A percentile compares a stretch with the other conserved stretches of the same genome.
Conservation (phyloP, 2,797 vertebrate genomes). For the Vespertilio murinus region DNA sequence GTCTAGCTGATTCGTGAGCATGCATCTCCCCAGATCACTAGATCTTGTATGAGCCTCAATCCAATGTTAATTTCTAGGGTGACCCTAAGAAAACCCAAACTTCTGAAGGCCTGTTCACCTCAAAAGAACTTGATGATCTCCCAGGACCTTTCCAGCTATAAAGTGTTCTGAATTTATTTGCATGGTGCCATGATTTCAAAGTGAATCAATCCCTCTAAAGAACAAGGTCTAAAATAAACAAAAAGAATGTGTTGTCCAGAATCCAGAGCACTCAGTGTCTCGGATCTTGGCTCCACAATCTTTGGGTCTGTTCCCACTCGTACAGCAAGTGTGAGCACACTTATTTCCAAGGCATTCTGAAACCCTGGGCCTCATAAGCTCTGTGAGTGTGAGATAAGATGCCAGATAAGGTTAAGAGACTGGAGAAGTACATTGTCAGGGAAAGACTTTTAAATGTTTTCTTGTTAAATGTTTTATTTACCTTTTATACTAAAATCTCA, state of each 20-base stretch:
- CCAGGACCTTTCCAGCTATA: not conserved
- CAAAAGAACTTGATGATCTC: not conserved
- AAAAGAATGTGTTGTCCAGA: not conserved
- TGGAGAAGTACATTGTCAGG: not conserved
- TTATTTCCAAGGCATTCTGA: not conserved
- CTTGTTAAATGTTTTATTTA: not conserved
- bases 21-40: not conserved
- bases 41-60: not conserved
- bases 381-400: not conserved
- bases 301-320: not conserved
- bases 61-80: not conserved
- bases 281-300: not conserved
- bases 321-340: not conserved
- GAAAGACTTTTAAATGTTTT: not conserved
- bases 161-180: not conserved
- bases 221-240: slow-evolving; percentile 15
- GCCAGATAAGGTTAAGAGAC: not conserved
- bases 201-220: not conserved
- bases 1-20: not conserved
- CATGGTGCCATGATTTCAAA: not conserved
- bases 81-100: not conserved
- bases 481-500: slow-evolving; percentile 1
- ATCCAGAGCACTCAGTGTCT: not conserved
- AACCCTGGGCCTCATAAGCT: not conserved
- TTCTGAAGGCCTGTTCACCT: not conserved